Base-by-base conservation (phyloP, 92 coral and sea anemone genomes). In the Epizoanthus ramosus region DNA sequence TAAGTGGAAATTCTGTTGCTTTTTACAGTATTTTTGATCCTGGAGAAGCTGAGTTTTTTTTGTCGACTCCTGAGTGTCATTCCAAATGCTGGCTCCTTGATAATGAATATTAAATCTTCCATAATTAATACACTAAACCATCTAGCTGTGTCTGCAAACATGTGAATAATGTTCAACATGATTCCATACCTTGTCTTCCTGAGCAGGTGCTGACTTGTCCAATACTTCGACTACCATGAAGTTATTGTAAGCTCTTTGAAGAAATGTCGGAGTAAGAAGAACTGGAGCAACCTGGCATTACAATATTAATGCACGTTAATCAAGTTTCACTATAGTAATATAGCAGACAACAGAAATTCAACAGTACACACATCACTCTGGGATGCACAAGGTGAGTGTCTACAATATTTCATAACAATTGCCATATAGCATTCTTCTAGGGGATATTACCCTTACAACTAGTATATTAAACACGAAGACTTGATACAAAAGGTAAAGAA, bases 161-260 rank as follows among this genome's bases (percentile, higher is more conserved):
- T 37, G 14, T 33, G 54, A 50, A 50, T 13, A 50, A 50, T 50
- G 54, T 50, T 64, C 43, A 25, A 68, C 24, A 63, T 21, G 24
- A 63, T 21, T 63, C 35, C 25, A 21, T 37, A 92, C 96, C 94
- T 84, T 69, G 70, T 91, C 97, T 71, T 91, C 97, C 25, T 87
- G 88, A 21, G 84, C 71, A 77, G 91, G 91, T 8, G 87, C 87
- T 35, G 90, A 56, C 81, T 95, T 97, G 79, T 92, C 88, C 93
- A 98, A 92, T 57, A 97, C 98, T 64, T 97, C 99, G 10, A 92
- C 70, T 58, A 95, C 89, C 86, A 97, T 91, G 63, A 94, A 92
- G 79, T 97, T 97, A 79, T 97, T 97, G 68, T 92, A 93, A 63
- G 93, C 88, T 87, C 98, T 86, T 72, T 97, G 95, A 4, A 97